Conservation (phyloP, 2,888 invertebrate species). For the Ophonus ardosiacus region DNA sequence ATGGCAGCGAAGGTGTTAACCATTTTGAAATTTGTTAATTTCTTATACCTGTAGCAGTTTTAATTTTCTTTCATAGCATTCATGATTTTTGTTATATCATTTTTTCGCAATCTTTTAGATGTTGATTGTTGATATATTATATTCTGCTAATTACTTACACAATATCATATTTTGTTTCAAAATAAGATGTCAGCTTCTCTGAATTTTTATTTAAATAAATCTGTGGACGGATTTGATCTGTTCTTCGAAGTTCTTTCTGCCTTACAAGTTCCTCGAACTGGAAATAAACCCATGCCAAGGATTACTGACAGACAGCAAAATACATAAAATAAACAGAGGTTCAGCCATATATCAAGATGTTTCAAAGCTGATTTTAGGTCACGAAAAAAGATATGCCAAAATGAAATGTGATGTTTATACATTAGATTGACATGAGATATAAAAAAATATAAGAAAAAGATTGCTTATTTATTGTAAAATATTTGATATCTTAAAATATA, state of each 20-base stretch:
- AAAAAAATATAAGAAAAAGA: neutral
- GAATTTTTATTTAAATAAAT: slow-evolving; percentile 3
- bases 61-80: too few relatives aligned
- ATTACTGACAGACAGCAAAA: neutral
- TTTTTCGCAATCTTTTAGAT: too few relatives aligned
- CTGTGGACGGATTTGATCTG: neutral
- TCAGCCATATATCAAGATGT: slow-evolving; percentile 26
- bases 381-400: neutral
- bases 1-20: too few relatives aligned
- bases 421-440: neutral
- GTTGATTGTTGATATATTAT: neutral
- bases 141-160: slow-evolving; percentile 1
- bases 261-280: slow-evolving; percentile 21
- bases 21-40: too few relatives aligned
- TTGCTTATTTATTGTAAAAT: neutral
- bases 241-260: slow-evolving; percentile 19
- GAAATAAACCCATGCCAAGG: slow-evolving; percentile 41
- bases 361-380: slow-evolving; percentile 4
- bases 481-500: neutral
- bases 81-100: too few relatives aligned
- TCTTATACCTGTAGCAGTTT: too few relatives aligned
- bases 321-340: neutral
- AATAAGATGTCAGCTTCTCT: slow-evolving; percentile 11
- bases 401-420: slow-evolving; percentile 3
- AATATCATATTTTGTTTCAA: slow-evolving; percentile 2